Conservation (phyloP, 2,888 invertebrate species). For the Merodon equestris region DNA sequence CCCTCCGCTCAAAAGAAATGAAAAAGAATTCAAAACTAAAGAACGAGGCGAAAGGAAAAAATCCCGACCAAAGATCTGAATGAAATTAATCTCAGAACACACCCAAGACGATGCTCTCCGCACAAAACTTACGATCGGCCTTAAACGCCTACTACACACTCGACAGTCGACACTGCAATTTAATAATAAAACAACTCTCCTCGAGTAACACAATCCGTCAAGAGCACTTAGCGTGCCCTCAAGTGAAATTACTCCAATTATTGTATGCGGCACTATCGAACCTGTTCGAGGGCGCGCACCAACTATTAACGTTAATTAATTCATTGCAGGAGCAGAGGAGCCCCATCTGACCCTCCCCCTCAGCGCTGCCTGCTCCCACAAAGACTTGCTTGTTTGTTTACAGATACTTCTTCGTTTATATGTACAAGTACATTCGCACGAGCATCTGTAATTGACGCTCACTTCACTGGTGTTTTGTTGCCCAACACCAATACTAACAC, state of each 20-base stretch:
- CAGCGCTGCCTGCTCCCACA: not conserved
- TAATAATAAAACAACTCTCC: constrained; percentile 41
- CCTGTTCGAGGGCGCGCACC: constrained; percentile 66
- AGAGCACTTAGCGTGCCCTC: constrained; percentile 63
- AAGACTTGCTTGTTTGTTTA: too few relatives aligned
- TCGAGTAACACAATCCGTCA: constrained; percentile 63
- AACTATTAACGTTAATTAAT: constrained; percentile 68
- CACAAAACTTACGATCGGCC: constrained; percentile 22
- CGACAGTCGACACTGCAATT: constrained; percentile 54
- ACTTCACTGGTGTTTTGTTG: constrained; percentile 41
- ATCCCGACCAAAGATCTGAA: not conserved
- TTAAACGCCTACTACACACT: constrained; percentile 45
- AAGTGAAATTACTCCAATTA: constrained; percentile 66
- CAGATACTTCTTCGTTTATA: too few relatives aligned
- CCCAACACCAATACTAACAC: constrained; percentile 15
- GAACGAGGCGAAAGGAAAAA: constrained; percentile 1
- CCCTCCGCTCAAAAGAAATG: too few relatives aligned
- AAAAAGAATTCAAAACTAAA: not conserved
- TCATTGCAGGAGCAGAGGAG: constrained; percentile 57
- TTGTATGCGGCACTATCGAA: constrained; percentile 63
- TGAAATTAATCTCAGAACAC: constrained; percentile 4
- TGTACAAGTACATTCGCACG: constrained; percentile 21
- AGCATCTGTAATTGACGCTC: constrained; percentile 55
- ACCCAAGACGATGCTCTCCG: constrained; percentile 23
- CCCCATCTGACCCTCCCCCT: constrained; percentile 22